phyloP scores from a whole-genome alignment of 2,888 invertebrate species.

The Acleris laterana region DNA sequence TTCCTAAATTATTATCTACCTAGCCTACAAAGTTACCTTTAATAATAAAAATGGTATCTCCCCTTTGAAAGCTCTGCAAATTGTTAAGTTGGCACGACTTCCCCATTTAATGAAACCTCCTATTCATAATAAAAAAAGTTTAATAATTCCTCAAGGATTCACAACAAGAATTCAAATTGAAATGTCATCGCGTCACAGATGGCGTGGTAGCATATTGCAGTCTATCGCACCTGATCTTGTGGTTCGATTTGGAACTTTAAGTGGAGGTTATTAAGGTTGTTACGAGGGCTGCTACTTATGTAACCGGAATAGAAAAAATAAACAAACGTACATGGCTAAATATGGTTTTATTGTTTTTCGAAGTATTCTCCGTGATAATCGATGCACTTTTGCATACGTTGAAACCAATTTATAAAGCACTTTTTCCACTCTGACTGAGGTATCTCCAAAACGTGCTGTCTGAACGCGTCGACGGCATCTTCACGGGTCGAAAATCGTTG shows the following conservation, averaged over 20 bases:
- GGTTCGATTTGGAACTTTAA: constrained; percentile 49
- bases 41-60: no score
- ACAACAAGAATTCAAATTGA: constrained; percentile 80
- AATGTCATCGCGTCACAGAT: constrained; percentile 74
- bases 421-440: no score
- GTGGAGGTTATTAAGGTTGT: constrained; percentile 43
- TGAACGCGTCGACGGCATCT: no score
- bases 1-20: neutral
- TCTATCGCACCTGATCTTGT: constrained; percentile 40
- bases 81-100: constrained; percentile 3
- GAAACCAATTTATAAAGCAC: no score
- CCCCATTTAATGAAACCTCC: constrained; percentile 9
- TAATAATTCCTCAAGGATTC: constrained; percentile 44
- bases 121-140: constrained; percentile 29
- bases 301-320: no score
- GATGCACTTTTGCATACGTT: no score
- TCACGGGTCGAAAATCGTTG: no score
- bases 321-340: no score
- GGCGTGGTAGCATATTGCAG: constrained; percentile 66
- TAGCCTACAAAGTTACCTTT: neutral
- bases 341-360: no score
- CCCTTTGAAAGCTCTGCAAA: neutral
- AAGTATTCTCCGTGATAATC: no score
- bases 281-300: no score
- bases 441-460: no score